Base-by-base conservation (phyloP, 2,113 vertebrate species). In the Oncorhynchus masou region DNA sequence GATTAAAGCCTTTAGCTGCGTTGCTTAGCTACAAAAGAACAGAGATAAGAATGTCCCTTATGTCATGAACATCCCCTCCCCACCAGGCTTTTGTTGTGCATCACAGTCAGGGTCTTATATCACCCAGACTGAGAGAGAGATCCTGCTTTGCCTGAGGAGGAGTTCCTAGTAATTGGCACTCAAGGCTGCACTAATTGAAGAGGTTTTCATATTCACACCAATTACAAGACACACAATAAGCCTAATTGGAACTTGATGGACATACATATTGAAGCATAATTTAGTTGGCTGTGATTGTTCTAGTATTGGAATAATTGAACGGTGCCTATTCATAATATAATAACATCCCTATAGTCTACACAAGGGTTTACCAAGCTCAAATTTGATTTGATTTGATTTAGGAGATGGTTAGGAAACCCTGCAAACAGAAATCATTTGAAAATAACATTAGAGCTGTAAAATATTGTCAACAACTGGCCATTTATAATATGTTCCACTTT, bases 131-230 rank as follows among this genome's bases (percentile, higher is more conserved):
- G 34, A 39, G 34, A 39, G 34, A 39, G 34, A 39, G 70, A 54
- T 70, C 22, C 73, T 29, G 62, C 67, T 75, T 45, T 54, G 16
- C 68, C 73, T 39, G 7, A 72, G 77, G 15, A 60, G 80, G 71
- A 73, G 69, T 80, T 70, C 49, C 80, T 80, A 72, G 60, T 78
- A 8, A 79, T 71, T 67, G 12, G 16, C 74, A 79, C 71, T 39
- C 75, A 27, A 16, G 11, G 49, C 70, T 76, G 76, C 77, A 70
- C 71, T 79, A 84, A 85, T 80, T 84, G 81, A 78, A 68, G 6
- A 11, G 29, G 39, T 68, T 24, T 70, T 77, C 73, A 20, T 60
- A 51, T 51, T 16, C 49, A 16, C 11, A 51, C 12, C 49, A 51
- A 51, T 51, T 51, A 51, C 11, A 51, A 51, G 19, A 22, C 16